Conservation (phyloP, 2,888 invertebrate species). For the Miltochrista miniata region DNA sequence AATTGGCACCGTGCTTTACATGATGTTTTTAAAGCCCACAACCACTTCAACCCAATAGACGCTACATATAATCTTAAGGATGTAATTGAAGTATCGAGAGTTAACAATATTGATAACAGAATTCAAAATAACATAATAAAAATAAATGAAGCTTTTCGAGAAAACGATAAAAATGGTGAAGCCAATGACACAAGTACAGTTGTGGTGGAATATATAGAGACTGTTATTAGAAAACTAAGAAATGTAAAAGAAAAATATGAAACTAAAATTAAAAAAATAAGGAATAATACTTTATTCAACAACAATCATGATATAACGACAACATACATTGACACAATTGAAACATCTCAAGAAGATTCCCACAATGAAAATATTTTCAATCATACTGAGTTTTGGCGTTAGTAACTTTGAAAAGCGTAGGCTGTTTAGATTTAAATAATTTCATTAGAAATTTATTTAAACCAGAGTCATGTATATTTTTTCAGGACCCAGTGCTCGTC, state of each 20-base stretch:
- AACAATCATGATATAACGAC: too few relatives aligned
- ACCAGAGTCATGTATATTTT: neutral
- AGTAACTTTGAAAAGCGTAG: constrained; percentile 20
- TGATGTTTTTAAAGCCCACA: constrained; percentile 41
- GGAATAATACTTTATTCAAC: too few relatives aligned
- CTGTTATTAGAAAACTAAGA: constrained; percentile 45
- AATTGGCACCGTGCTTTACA: too few relatives aligned
- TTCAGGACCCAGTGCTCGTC: constrained; percentile 43
- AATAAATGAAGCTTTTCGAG: constrained; percentile 55
- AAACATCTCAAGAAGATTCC: neutral
- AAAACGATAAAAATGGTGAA: constrained; percentile 36
- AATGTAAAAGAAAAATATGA: constrained; percentile 41
- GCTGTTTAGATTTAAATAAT: neutral
- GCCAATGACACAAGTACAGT: constrained; percentile 31
- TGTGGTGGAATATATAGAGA: constrained; percentile 36
- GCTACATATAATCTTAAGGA: constrained; percentile 46
- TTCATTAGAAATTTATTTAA: neutral
- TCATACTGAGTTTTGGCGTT: constrained; percentile 61
- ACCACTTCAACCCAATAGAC: constrained; percentile 53
- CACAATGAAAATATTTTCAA: constrained; percentile 27
- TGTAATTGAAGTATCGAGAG: constrained; percentile 48
- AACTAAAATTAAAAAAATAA: constrained; percentile 9
- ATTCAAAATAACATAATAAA: constrained; percentile 47
- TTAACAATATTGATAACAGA: constrained; percentile 40
- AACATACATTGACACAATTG: too few relatives aligned